A percentile compares a stretch with the other conserved stretches of the same genome.
phyloP scores from a whole-genome alignment of 2,888 invertebrate genomes.

The Aleiodes leptofemur region DNA sequence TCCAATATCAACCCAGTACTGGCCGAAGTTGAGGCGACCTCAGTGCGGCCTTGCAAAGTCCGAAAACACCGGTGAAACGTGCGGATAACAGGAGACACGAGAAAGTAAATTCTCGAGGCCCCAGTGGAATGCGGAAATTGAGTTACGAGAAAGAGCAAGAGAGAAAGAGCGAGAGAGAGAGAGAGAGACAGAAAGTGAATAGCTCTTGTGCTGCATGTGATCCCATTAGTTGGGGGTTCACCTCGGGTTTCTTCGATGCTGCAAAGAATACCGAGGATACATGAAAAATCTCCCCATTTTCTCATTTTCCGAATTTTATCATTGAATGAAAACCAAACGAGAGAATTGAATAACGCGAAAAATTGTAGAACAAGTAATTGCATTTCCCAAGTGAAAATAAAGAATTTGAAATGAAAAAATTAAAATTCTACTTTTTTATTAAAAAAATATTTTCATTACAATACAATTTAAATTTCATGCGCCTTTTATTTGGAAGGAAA shows the following conservation, averaged over 20 bases:
- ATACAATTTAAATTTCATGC: not conserved
- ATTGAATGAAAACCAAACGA: not conserved
- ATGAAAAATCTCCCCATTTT: not conserved
- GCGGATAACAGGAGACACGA: slow-evolving; percentile 35
- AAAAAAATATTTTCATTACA: not conserved
- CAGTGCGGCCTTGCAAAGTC: slow-evolving; percentile 10
- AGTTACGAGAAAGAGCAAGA: too few species aligned
- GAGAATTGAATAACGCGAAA: not conserved
- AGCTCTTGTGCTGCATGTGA: slow-evolving; percentile 28
- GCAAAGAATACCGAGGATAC: not conserved
- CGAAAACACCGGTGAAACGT: not conserved
- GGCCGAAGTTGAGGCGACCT: not conserved
- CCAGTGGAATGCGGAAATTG: slow-evolving; percentile 22
- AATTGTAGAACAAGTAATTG: not conserved
- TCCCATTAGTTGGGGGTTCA: slow-evolving; percentile 30
- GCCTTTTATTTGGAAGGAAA: too few species aligned
- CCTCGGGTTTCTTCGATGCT: slow-evolving; percentile 42
- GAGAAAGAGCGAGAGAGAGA: not conserved
- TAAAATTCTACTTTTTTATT: too few species aligned
- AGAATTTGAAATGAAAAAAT: too few species aligned
- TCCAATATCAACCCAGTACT: not conserved
- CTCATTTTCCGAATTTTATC: not conserved
- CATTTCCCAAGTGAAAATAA: too few species aligned
- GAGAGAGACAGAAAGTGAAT: not conserved
- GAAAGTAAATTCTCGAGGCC: not conserved